Evolutionary conservation across 1,140 invertebrate genomes (phyloP).

Genomic region (Macrobrachium nipponense): DNA sequence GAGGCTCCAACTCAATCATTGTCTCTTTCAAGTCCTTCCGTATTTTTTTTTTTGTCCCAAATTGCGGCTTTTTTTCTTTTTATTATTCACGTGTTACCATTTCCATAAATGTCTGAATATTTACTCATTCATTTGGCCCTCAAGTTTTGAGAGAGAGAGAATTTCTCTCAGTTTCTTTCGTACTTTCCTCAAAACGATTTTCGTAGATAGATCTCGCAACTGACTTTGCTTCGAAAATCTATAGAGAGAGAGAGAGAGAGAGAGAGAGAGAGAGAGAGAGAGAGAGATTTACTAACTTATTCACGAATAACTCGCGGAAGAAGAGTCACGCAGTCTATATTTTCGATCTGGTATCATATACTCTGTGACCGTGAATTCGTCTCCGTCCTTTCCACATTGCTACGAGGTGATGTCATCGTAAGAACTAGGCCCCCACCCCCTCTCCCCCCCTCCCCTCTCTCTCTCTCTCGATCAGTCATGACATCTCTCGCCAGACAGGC

Average conservation of each 20-base stretch:
- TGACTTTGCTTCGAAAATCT: background rate
- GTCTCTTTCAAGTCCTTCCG: background rate
- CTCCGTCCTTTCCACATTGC: background rate
- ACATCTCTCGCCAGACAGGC: background rate
- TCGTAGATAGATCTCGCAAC: background rate
- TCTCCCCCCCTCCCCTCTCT: background rate
- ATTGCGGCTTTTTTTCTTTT: too few species aligned
- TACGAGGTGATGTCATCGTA: background rate
- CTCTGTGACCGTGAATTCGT: background rate
- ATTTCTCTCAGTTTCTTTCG: too few species aligned
- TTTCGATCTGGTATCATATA: too few species aligned
- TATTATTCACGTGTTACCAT: too few species aligned
- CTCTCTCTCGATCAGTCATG: slow-evolving; percentile 3
- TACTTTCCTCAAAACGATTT: too few species aligned
- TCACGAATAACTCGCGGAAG: too few species aligned
- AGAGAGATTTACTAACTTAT: background rate
- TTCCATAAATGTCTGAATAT: too few species aligned
- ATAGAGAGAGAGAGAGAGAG: background rate
- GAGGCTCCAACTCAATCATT: background rate
- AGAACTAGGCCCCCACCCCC: background rate
- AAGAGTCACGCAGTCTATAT: too few species aligned
- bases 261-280: background rate
- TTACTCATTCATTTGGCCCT: too few species aligned
- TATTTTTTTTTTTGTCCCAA: background rate
- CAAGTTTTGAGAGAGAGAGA: too few species aligned